Evolutionary conservation across 2,113 vertebrate species (phyloP).

Genomic region (Pungitius pungitius): DNA sequence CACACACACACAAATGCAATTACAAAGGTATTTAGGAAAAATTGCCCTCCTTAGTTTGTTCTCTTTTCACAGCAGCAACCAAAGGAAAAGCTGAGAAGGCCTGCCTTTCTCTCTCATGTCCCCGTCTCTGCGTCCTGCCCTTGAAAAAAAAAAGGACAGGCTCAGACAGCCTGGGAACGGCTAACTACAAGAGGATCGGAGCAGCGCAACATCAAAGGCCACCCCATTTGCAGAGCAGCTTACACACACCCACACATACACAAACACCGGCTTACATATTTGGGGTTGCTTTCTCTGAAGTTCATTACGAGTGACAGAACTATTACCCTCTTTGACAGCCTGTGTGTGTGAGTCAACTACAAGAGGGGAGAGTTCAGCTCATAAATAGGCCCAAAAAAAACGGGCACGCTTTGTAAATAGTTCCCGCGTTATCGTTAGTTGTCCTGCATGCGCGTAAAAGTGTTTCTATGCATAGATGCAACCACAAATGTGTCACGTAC

Average conservation of each 20-base stretch:
- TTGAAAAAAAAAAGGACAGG: constrained; percentile 69
- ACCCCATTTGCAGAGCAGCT: constrained; percentile 72
- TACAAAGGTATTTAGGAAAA: constrained; percentile 20
- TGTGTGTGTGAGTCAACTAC: constrained; percentile 48
- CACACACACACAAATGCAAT: constrained; percentile 15
- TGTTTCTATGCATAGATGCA: constrained; percentile 13
- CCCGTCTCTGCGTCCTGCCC: constrained; percentile 59
- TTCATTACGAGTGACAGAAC: constrained; percentile 71
- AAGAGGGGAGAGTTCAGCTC: constrained; percentile 44
- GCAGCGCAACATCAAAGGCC: constrained; percentile 74
- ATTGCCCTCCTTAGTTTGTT: constrained; percentile 1
- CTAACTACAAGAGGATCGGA: constrained; percentile 64
- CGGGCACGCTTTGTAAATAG: constrained; percentile 11
- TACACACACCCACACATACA: constrained; percentile 77
- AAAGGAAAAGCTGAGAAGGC: constrained; percentile 16
- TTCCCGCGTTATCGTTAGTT: constrained; percentile 6
- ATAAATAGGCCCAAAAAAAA: constrained; percentile 49
- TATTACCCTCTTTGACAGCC: constrained; percentile 64
- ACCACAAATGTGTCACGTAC: constrained; percentile 15
- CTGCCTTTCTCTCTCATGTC: constrained; percentile 29
- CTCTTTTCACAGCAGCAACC: constrained; percentile 33
- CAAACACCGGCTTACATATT: constrained; percentile 75
- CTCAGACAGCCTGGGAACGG: constrained; percentile 75
- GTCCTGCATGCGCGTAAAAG: constrained; percentile 15
- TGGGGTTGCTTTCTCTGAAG: constrained; percentile 71